Base-by-base conservation (phyloP, 64 coral and sea anemone species). In the Actinia tenebrosa region DNA sequence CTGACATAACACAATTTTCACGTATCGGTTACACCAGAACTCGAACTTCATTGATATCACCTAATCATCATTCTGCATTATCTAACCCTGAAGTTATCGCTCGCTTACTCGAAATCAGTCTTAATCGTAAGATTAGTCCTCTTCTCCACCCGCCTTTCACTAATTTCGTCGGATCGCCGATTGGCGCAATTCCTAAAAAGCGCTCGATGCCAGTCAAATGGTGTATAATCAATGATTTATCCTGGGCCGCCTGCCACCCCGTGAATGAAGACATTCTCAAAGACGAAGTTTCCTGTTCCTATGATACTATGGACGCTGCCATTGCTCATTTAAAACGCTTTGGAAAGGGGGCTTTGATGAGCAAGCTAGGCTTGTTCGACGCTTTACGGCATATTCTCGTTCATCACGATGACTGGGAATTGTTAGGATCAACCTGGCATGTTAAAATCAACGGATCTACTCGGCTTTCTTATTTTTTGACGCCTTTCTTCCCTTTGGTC, bases 331-430 rank as follows among this genome's bases (percentile, higher is more conserved):
- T 89, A 43, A 89, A 82, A 59, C 87, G 26, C 11, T 82, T 82
- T 37, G 87, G 79, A 22, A 11, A 60, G 56, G 87, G 87, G 58
- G 61, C 87, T 18, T 75, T 88, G 13, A 88, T 88, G 87, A 88
- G 86, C 64, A 87, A 87, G 64, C 27, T 87, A 37, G 86, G 80
- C 58, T 59, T 89, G n/a, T 89, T 77, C 30, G 72, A 88, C 77
- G 78, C 87, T 5, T 89, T 89, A 68, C 87, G 87, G 16, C 87
- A 89, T n/a, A 61, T 89, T 45, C 79, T 89, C 19, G 78, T 89
- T 82, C 56, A 89, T 50, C 54, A 3, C 23, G 78, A 61, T 52
- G 87, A 89, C 62, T 82, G 87, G 87, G 87, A 82, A 81, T 77
- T 89, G 10, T 47, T 89, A 44, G 87, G 87, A 16, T 89, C 53